These are phyloP conservation scores for Anabas testudineus DNA, from an alignment of 2,797 vertebrate genomes.

Conservation along the genomic window DNA sequence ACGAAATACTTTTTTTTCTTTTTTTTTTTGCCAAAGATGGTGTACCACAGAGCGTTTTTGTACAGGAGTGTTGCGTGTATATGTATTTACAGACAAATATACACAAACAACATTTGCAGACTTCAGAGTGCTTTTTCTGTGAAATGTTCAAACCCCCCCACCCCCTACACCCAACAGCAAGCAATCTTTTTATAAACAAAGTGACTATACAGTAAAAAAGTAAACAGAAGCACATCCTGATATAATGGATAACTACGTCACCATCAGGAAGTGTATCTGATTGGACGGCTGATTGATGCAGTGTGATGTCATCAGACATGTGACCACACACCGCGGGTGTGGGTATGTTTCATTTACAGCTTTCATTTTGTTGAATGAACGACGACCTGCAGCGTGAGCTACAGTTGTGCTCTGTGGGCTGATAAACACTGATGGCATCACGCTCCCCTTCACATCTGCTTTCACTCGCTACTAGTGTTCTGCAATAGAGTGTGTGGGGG, in stretches of 20 bases:
- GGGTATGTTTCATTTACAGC: slow-evolving; percentile 35
- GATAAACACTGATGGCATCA: slow-evolving; percentile 52
- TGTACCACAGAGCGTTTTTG: slow-evolving; percentile 85
- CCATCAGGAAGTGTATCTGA: slow-evolving; percentile 67
- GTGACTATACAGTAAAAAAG: slow-evolving; percentile 67
- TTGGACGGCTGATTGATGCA: slow-evolving; percentile 60
- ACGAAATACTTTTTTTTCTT: slow-evolving; percentile 64
- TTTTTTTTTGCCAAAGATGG: slow-evolving; percentile 80
- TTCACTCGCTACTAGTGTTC: slow-evolving; percentile 35
- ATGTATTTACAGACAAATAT: slow-evolving; percentile 88
- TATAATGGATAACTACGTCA: slow-evolving; percentile 49
- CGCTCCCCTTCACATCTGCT: slow-evolving; percentile 30
- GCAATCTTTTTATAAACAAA: slow-evolving; percentile 74
- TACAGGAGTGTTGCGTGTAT: slow-evolving; percentile 86
- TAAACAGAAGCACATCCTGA: slow-evolving; percentile 70
- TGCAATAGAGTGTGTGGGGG: slow-evolving; percentile 20
- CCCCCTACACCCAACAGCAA: slow-evolving; percentile 59
- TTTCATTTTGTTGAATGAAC: slow-evolving; percentile 48
- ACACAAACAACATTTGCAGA: slow-evolving; percentile 79
- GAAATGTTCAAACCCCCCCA: slow-evolving; percentile 60
- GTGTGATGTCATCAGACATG: slow-evolving; percentile 46
- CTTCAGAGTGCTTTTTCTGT: slow-evolving; percentile 68
- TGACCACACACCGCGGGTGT: slow-evolving; percentile 3
- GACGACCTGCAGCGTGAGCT: slow-evolving; percentile 43
- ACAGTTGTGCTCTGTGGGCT: slow-evolving; percentile 42